Evolutionary conservation across 2,113 vertebrate genomes (phyloP).

Genomic region (Rhabdomys dilectus): DNA sequence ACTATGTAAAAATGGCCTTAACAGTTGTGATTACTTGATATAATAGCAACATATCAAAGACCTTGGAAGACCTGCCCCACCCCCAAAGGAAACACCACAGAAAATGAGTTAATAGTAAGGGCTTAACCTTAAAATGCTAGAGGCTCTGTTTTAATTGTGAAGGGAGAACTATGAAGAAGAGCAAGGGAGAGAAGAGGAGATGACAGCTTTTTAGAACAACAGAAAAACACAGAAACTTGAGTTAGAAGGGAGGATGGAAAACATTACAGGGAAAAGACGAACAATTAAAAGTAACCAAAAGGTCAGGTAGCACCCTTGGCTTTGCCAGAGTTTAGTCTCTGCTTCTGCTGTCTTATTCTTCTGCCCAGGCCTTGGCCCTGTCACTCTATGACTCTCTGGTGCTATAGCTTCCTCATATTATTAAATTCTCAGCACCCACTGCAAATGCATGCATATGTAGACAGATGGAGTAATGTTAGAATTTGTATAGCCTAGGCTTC

Average conservation of each 20-base stretch:
- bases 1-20: not conserved
- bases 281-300: not conserved
- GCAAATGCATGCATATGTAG: not conserved
- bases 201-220: not conserved
- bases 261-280: not conserved
- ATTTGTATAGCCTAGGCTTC: not conserved
- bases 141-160: not conserved
- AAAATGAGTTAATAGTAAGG: not conserved
- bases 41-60: not conserved
- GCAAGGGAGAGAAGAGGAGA: not conserved
- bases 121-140: not conserved
- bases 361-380: not conserved
- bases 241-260: not conserved
- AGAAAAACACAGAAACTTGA: not conserved
- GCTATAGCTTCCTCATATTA: not conserved
- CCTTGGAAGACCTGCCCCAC: not conserved
- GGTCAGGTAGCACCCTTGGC: not conserved
- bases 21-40: not conserved
- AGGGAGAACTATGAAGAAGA: not conserved
- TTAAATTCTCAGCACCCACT: no score
- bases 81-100: not conserved
- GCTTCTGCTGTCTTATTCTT: not conserved
- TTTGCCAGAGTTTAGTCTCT: not conserved
- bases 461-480: not conserved
- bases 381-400: not conserved